Evolutionary conservation across 2,113 vertebrate genomes (phyloP).

Genomic region (Ceyx margarethae): DNA sequence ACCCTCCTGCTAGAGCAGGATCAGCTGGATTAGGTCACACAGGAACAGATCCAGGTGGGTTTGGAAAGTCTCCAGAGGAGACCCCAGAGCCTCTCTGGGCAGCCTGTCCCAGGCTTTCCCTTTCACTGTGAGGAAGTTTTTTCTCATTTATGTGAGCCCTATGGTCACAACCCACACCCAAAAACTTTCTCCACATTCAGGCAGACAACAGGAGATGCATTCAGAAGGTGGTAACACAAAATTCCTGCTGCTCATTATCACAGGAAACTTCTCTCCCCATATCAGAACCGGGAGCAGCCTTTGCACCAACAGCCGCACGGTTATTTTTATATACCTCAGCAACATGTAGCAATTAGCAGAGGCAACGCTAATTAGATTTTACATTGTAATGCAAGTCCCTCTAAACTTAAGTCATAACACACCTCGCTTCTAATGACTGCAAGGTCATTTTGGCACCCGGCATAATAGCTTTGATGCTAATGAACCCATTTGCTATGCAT

Average conservation of each 20-base stretch:
- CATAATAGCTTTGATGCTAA: conserved; percentile 68
- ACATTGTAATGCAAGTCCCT: conserved; percentile 73
- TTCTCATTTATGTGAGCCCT: not conserved
- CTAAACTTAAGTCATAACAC: conserved; percentile 74
- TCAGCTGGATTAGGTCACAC: too few species aligned
- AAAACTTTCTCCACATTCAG: not conserved
- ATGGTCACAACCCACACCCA: not conserved
- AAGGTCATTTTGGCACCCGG: conserved; percentile 67
- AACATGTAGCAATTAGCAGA: conserved; percentile 72
- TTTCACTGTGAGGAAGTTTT: too few species aligned
- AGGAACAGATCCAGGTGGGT: too few species aligned
- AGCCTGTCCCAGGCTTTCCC: too few species aligned
- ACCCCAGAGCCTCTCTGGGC: too few species aligned
- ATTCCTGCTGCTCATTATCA: not conserved
- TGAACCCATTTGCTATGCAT: conserved; percentile 72
- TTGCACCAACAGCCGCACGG: not conserved
- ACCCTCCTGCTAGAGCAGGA: too few species aligned
- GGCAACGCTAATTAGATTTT: conserved; percentile 76
- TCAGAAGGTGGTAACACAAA: not conserved
- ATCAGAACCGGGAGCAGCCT: not conserved
- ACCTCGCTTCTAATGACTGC: conserved; percentile 71
- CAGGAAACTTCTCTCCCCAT: not conserved
- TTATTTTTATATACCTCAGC: conserved; percentile 68
- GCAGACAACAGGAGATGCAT: not conserved
- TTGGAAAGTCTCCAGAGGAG: too few species aligned